Base-by-base conservation (phyloP, 2,888 invertebrate species). In the Ophion obscuratus region DNA sequence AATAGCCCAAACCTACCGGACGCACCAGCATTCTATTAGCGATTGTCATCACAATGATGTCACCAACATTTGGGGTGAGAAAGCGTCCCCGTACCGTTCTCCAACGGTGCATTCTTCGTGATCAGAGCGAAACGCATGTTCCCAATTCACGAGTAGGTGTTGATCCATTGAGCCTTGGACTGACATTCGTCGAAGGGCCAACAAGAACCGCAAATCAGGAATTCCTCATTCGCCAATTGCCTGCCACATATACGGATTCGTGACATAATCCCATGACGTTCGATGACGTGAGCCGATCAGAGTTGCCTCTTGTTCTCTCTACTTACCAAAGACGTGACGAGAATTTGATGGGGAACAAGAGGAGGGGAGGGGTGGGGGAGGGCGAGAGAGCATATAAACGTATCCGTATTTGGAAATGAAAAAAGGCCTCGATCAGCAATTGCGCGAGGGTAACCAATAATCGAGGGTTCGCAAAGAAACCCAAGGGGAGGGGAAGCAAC, bases 221-320 rank as follows among this genome's bases (percentile, higher is more conserved):
- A 59, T 84, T 82, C 53, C 10, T 47, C 78, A 83, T 85, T 84
- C 67, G 77, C 59, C 67, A 53, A 74, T 24, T 47, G 64, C 61
- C n/a, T 27, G 14, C 36, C 20, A 9, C 53, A 14, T n/a, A 40
- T 4, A 68, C 14, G 59, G 70, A 70, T 71, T 76, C 71, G 67
- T 66, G 75, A 83, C 44, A 76, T 85, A 85, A 83, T 83, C 85
- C 83, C 79, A 62, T 76, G 82, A 78, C 79, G 75, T n/a, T 81
- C 73, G 78, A 73, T 78, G 82, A 85, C 82, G 85, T 71, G 70
- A 84, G 79, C 79, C 79, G 68, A 81, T 74, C 66, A 81, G 57
- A 59, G 47, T 79, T 40, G 31, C 10, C 40, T 40, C 71, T 53
- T n/a, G 79, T 77, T 57, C 70, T 78, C 59, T 53, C 62, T 73